Evolutionary conservation across 2,888 invertebrate genomes (phyloP).

Genomic region (Drosophila mercatorum): DNA sequence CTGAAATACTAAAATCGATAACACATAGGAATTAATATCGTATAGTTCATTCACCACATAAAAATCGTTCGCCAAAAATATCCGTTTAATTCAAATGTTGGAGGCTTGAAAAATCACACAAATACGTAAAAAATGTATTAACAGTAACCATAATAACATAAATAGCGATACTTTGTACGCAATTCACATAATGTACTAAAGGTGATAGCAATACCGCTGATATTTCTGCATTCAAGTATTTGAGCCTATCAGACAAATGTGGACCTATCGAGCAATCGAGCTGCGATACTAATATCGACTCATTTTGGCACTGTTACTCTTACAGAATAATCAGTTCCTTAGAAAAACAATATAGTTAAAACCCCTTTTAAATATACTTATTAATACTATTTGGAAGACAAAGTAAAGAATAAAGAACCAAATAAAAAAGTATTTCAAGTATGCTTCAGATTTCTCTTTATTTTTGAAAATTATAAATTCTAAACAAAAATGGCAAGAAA

Average conservation of each 20-base stretch:
- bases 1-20: not conserved
- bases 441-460: too few species aligned
- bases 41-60: not conserved
- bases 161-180: not conserved
- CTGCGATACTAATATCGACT: not conserved
- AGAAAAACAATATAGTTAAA: too few species aligned
- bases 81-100: not conserved
- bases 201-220: not conserved
- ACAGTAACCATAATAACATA: too few species aligned
- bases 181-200: not conserved
- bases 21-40: not conserved
- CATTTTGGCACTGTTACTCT: constrained; percentile 1
- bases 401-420: not conserved
- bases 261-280: not conserved
- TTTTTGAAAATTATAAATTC: not conserved
- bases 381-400: too few species aligned
- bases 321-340: not conserved
- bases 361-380: too few species aligned
- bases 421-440: not conserved
- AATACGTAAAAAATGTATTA: not conserved
- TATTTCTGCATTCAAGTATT: not conserved
- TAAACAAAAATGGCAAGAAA: not conserved
- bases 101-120: not conserved
- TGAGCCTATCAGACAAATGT: not conserved
- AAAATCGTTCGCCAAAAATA: not conserved